Conservation (phyloP, 2,888 invertebrate genomes). For the Synanthedon andrenaeformis region DNA sequence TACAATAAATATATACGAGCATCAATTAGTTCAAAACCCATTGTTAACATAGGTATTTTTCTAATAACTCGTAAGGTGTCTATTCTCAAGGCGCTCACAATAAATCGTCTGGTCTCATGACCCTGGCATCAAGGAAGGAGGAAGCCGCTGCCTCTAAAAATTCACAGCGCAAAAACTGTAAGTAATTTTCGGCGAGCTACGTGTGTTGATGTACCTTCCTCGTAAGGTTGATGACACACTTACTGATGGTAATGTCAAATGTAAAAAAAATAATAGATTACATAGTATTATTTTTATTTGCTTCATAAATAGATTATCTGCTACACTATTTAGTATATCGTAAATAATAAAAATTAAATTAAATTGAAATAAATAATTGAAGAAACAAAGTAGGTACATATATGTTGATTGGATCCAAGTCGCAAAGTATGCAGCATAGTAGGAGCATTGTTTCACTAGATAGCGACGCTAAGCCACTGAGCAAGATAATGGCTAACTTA, state of each 20-base stretch:
- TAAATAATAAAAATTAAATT: too few relatives aligned
- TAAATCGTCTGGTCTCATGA: neutral
- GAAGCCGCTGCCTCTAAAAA: conserved; percentile 51
- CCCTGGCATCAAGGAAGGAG: conserved; percentile 38
- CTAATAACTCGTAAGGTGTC: neutral
- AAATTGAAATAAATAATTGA: too few relatives aligned
- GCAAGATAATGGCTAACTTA: too few relatives aligned
- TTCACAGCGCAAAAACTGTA: conserved; percentile 48
- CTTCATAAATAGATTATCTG: neutral
- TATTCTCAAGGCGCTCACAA: neutral
- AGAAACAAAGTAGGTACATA: too few relatives aligned
- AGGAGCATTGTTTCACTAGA: too few relatives aligned
- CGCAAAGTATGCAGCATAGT: too few relatives aligned
- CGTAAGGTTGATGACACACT: conserved; percentile 30
- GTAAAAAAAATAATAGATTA: too few relatives aligned
- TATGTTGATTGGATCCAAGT: too few relatives aligned
- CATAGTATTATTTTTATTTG: neutral
- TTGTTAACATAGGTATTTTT: neutral
- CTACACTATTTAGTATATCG: too few relatives aligned
- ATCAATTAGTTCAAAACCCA: neutral
- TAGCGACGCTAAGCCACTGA: too few relatives aligned
- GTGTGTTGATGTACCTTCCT: conserved; percentile 49
- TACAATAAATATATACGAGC: too few relatives aligned
- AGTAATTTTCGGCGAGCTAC: conserved; percentile 56
- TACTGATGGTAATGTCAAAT: too few relatives aligned